A percentile compares a stretch with the other conserved stretches of the same genome.
Evolutionary conservation across 2,888 invertebrate genomes (phyloP).

Genomic region (Lomographa bimaculata): DNA sequence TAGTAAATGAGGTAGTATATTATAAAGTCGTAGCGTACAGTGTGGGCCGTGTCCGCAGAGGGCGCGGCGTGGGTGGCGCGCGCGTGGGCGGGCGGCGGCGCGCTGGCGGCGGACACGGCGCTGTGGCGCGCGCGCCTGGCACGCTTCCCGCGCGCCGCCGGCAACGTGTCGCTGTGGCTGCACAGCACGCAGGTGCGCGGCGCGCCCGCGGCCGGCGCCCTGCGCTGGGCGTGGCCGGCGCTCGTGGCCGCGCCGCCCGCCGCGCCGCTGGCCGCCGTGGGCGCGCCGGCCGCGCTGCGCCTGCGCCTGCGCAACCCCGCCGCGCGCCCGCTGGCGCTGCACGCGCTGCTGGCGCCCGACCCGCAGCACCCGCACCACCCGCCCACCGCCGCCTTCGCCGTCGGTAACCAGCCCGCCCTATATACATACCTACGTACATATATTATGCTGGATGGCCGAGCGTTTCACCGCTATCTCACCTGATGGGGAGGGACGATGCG

Average conservation of each 20-base stretch:
- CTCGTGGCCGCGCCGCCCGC: conserved; percentile 8
- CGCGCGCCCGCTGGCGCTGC: conserved; percentile 87
- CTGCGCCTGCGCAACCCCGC: conserved; percentile 90
- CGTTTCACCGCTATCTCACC: too few species aligned
- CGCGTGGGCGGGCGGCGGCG: conserved; percentile 28
- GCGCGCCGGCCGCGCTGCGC: conserved; percentile 83
- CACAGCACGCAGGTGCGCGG: conserved; percentile 81
- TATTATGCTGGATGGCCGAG: too few species aligned
- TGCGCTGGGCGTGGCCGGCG: conserved; percentile 16
- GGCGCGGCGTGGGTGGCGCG: conserved; percentile 45
- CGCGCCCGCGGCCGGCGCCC: conserved; percentile 7
- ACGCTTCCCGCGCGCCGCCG: neutral
- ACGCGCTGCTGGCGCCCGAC: conserved; percentile 50
- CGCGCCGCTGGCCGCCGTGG: conserved; percentile 40
- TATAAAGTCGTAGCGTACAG: too few species aligned
- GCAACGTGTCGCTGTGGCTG: conserved; percentile 47
- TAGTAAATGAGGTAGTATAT: too few species aligned
- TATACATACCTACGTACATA: too few species aligned
- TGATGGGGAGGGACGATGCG: too few species aligned
- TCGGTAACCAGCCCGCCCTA: too few species aligned
- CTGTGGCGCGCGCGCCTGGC: conserved; percentile 32
- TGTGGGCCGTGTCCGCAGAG: conserved; percentile 37
- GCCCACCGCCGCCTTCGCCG: too few species aligned
- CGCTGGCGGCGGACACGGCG: conserved; percentile 28
- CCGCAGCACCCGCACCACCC: too few species aligned